phyloP scores from a whole-genome alignment of 2,113 vertebrate species.

The Todiramphus chloris region DNA sequence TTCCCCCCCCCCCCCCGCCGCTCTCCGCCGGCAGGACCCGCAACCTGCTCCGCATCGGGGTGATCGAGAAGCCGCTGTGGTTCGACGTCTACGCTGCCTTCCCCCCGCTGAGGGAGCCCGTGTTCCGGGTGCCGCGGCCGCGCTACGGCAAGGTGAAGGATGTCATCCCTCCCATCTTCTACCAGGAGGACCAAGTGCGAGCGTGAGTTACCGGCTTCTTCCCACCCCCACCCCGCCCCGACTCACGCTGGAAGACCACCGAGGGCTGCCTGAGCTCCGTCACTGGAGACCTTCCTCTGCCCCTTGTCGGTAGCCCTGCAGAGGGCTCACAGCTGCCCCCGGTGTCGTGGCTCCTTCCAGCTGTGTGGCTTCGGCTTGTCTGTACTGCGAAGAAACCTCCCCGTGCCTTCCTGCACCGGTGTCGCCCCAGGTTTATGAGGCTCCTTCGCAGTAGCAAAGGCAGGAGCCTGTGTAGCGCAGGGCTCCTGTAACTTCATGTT shows the following conservation, averaged over 20 bases:
- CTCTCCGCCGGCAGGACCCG: constrained; percentile 72
- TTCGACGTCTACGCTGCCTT: constrained; percentile 87
- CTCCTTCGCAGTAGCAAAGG: neutral
- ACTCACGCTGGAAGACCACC: neutral
- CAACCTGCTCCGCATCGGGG: constrained; percentile 82
- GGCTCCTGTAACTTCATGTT: no score
- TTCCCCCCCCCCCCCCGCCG: fast-evolving
- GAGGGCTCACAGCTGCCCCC: fast-evolving
- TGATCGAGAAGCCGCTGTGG: constrained; percentile 87
- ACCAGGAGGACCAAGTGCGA: constrained; percentile 87
- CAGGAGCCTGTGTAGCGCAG: neutral
- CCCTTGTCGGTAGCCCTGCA: fast-evolving
- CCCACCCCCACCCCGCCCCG: no score
- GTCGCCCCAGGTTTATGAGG: fast-evolving
- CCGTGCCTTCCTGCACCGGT: fast-evolving
- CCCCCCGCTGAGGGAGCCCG: constrained; percentile 82
- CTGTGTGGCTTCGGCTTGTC: fast-evolving
- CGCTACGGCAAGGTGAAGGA: constrained; percentile 56
- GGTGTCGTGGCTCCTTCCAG: fast-evolving
- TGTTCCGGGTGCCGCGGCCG: constrained; percentile 60
- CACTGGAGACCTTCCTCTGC: fast-evolving
- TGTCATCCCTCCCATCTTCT: constrained; percentile 77
- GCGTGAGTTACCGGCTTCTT: constrained; percentile 78
- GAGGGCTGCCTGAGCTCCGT: neutral
- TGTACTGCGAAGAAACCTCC: fast-evolving